Conservation (phyloP, 2,888 invertebrate species). For the Caenorhabditis panamensis region DNA sequence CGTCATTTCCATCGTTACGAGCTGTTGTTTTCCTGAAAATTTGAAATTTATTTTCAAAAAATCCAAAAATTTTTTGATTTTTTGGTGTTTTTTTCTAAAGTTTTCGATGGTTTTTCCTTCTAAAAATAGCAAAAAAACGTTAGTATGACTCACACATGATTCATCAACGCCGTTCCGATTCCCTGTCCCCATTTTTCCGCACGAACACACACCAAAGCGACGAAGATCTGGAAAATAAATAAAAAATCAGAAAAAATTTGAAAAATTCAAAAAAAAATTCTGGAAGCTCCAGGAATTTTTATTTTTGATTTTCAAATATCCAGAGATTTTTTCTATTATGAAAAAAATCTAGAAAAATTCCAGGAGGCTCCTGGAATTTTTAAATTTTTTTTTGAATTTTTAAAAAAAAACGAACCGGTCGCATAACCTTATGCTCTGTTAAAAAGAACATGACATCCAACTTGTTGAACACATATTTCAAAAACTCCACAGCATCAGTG, state of each 20-base stretch:
- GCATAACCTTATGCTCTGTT: slow-evolving; percentile 56
- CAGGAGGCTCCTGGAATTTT: too few species aligned
- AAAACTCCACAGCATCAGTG: slow-evolving; percentile 64
- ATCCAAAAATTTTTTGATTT: too few species aligned
- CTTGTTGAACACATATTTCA: slow-evolving; percentile 71
- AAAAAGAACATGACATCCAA: slow-evolving; percentile 67
- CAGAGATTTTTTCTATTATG: too few species aligned
- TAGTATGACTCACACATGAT: slow-evolving; percentile 55
- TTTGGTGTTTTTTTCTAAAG: too few species aligned
- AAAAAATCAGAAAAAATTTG: neutral
- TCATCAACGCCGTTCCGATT: slow-evolving; percentile 53
- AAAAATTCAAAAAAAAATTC: neutral
- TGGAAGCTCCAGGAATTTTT: neutral
- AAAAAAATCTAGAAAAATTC: too few species aligned
- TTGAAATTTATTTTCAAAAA: neutral
- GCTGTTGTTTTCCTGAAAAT: slow-evolving; percentile 38
- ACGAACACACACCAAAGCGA: slow-evolving; percentile 63
- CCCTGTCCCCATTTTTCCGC: slow-evolving; percentile 56
- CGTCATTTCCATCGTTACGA: slow-evolving; percentile 41
- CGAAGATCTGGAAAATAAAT: slow-evolving; percentile 58
- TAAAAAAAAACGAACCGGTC: slow-evolving; percentile 54
- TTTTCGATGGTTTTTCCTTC: too few species aligned
- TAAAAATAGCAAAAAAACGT: neutral
- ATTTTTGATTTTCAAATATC: neutral
- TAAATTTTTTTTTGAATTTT: neutral